These are phyloP conservation scores for Holacanthella duospinosa DNA, from an alignment of 2,888 invertebrate genomes.

Conservation along the genomic window DNA sequence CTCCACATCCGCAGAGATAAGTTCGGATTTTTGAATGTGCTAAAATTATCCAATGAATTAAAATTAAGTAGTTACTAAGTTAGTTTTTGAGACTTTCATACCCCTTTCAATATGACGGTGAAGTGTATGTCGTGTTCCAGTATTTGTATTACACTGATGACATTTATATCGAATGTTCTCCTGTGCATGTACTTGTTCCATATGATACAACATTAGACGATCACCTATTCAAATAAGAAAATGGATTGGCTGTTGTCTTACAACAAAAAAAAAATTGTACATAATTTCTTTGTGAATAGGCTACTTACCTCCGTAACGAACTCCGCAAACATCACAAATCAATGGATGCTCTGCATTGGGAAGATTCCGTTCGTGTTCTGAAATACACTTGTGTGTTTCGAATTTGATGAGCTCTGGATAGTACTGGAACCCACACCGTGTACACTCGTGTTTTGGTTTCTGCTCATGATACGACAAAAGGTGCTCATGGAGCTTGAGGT, in stretches of 20 bases:
- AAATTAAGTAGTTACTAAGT: background rate
- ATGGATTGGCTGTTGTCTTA: too few species aligned
- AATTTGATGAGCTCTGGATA: background rate
- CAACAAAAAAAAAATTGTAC: too few species aligned
- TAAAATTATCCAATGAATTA: background rate
- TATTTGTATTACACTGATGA: constrained; percentile 2
- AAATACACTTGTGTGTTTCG: background rate
- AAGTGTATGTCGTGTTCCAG: background rate
- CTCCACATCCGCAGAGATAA: background rate
- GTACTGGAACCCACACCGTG: background rate
- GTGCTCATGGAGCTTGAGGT: background rate
- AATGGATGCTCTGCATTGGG: background rate
- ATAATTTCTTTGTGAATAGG: too few species aligned
- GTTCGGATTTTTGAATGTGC: background rate
- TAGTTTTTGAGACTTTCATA: background rate
- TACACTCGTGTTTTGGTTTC: background rate
- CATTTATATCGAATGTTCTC: background rate
- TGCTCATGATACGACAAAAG: background rate
- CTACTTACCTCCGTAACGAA: background rate
- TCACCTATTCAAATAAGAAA: too few species aligned
- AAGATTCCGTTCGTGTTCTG: background rate
- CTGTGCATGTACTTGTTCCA: background rate
- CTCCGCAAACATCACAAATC: background rate
- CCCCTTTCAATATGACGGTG: background rate
- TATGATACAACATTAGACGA: background rate